Percentiles rank a stretch among this genome's conserved stretches.
These are phyloP conservation scores for Ectropis crepuscularia DNA, from an alignment of 2,888 invertebrate genomes.

Conservation along the genomic window DNA sequence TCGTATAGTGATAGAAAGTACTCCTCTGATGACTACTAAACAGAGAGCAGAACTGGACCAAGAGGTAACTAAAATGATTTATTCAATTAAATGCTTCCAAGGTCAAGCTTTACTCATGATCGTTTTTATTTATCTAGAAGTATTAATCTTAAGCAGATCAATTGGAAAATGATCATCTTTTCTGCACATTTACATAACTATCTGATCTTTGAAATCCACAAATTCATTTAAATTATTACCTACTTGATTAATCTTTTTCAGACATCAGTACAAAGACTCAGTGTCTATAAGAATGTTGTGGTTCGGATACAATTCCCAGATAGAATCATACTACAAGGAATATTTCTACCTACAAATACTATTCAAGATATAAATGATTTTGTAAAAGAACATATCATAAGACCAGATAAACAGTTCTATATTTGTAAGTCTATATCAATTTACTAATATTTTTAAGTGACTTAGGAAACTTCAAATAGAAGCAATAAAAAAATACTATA, in stretches of 20 bases:
- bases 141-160: too few species aligned
- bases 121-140: too few species aligned
- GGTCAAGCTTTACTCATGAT: too few species aligned
- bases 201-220: too few species aligned
- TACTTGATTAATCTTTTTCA: constrained; percentile 48
- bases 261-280: constrained; percentile 76
- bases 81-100: neutral
- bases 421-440: constrained; percentile 87
- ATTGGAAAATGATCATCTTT: too few species aligned
- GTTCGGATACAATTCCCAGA: constrained; percentile 95
- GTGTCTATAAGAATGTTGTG: constrained; percentile 90
- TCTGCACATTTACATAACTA: neutral
- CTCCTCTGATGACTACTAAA: constrained; percentile 87
- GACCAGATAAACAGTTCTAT: constrained; percentile 88
- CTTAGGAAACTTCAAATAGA: too few species aligned
- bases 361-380: constrained; percentile 89
- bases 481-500: too few species aligned
- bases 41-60: constrained; percentile 59
- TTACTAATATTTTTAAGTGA: constrained; percentile 9
- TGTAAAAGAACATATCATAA: constrained; percentile 88
- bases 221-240: neutral
- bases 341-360: constrained; percentile 91
- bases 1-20: constrained; percentile 87
- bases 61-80: constrained; percentile 53
- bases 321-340: constrained; percentile 92